phyloP scores from a whole-genome alignment of 2,888 invertebrate species.

The Ceramica pisi region DNA sequence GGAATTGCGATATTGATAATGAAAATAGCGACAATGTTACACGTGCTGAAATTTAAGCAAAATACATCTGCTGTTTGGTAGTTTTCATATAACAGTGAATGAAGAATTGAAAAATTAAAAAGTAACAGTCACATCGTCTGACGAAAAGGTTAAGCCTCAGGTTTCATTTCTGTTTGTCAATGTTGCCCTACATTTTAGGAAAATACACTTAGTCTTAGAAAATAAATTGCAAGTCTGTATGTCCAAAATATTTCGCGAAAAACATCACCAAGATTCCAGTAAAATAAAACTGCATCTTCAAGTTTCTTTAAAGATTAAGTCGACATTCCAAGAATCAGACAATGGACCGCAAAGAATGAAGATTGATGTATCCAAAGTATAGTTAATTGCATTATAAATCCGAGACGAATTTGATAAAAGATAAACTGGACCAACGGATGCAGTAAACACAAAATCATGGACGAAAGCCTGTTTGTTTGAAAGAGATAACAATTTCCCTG shows the following conservation, averaged over 20 bases:
- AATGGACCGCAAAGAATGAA: conserved; percentile 41
- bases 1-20: conserved; percentile 2
- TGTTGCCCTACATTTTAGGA: background rate
- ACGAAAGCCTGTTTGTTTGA: conserved; percentile 9
- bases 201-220: background rate
- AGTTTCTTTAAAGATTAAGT: background rate
- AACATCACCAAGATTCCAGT: background rate
- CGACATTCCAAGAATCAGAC: conserved; percentile 20
- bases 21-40: conserved; percentile 16
- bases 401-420: conserved; percentile 53
- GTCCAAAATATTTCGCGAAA: background rate
- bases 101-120: conserved; percentile 40
- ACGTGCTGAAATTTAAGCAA: conserved; percentile 8
- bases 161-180: conserved; percentile 15
- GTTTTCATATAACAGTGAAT: conserved; percentile 17
- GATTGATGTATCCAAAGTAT: conserved; percentile 52
- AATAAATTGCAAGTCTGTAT: background rate
- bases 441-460: conserved; percentile 18
- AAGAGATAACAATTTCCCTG: background rate
- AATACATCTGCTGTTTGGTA: background rate
- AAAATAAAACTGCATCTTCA: too few species aligned
- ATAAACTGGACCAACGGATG: conserved; percentile 31
- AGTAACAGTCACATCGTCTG: conserved; percentile 27
- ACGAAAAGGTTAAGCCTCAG: conserved; percentile 46
- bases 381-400: conserved; percentile 48